Evolutionary conservation across 2,797 vertebrate genomes (phyloP).

Genomic region (Catharus ustulatus): DNA sequence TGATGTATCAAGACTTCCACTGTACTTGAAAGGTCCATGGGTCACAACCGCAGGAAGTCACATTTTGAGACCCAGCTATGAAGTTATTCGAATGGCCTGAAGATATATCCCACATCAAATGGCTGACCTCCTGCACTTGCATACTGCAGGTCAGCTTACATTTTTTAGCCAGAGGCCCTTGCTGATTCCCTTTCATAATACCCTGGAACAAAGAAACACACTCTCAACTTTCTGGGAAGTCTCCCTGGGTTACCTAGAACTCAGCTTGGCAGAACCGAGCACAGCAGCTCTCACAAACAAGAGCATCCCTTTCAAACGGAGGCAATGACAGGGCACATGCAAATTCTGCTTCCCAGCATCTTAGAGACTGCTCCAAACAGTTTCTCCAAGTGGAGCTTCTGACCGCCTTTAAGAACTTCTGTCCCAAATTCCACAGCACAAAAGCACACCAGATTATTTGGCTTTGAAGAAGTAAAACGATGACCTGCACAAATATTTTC

Average conservation of each 20-base stretch:
- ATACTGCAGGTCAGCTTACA: conserved; percentile 64
- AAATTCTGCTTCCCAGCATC: not conserved
- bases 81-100: conserved; percentile 54
- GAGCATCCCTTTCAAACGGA: conserved; percentile 32
- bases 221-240: conserved; percentile 59
- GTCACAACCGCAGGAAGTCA: conserved; percentile 64
- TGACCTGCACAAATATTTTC: conserved; percentile 22
- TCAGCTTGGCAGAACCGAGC: conserved; percentile 20
- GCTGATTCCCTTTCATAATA: conserved; percentile 61
- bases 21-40: conserved; percentile 62
- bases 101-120: conserved; percentile 68
- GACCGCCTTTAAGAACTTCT: not conserved
- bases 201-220: conserved; percentile 67
- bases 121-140: conserved; percentile 67
- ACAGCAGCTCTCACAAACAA: conserved; percentile 38
- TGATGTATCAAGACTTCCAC: conserved; percentile 54
- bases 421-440: not conserved
- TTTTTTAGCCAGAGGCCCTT: conserved; percentile 69
- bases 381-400: not conserved
- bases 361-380: not conserved
- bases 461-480: not conserved
- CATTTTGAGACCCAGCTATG: conserved; percentile 59
- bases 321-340: not conserved
- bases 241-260: conserved; percentile 69
- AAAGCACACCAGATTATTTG: not conserved